These are phyloP conservation scores for Meloe dianella DNA, from an alignment of 2,888 invertebrate genomes.

Conservation along the genomic window DNA sequence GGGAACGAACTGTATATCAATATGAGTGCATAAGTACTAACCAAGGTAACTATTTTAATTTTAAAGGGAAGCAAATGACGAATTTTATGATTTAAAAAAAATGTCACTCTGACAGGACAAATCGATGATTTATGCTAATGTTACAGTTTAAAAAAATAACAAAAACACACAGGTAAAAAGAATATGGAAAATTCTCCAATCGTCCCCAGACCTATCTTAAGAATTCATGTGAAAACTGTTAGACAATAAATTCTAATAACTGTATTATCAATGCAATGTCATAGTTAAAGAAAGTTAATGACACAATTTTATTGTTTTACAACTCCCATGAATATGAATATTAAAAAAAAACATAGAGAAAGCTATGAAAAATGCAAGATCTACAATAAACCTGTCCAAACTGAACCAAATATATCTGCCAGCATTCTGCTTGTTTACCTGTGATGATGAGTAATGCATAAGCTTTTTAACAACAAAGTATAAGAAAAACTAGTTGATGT, in stretches of 20 bases:
- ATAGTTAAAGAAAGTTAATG: conserved; percentile 5
- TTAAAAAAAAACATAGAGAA: neutral
- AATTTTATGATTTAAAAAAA: neutral
- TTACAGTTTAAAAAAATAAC: too few species aligned
- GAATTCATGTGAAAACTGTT: neutral
- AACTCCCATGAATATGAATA: neutral
- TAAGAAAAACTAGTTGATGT: neutral
- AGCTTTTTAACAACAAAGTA: neutral
- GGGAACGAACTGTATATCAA: conserved; percentile 45
- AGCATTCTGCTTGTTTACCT: neutral
- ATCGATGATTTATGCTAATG: neutral
- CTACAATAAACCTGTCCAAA: neutral
- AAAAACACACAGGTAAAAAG: neutral
- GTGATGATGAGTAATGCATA: neutral
- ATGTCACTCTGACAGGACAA: neutral
- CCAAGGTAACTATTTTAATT: conserved; percentile 26
- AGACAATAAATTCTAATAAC: neutral
- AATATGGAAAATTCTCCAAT: neutral
- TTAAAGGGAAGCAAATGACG: conserved; percentile 17
- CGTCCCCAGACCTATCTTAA: neutral
- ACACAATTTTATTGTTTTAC: conserved; percentile 11
- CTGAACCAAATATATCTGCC: neutral
- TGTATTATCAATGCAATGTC: neutral
- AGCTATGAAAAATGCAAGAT: neutral
- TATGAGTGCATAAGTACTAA: conserved; percentile 31